A percentile compares a stretch with the other conserved stretches of the same genome.
phyloP scores from a whole-genome alignment of 1,140 invertebrate species.

The Ericerus pela region DNA sequence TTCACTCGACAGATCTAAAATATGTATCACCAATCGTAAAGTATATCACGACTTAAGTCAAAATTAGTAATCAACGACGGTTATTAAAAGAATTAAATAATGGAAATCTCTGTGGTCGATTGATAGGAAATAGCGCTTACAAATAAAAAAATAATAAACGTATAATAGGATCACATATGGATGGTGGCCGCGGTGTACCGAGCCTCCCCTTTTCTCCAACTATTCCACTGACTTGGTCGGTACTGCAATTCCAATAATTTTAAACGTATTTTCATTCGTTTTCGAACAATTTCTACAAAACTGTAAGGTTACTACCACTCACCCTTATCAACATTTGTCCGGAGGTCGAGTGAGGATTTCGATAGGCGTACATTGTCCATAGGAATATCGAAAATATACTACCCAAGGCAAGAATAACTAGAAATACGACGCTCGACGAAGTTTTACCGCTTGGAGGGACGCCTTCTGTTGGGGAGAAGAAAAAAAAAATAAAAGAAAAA shows the following conservation, averaged over 20 bases:
- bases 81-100: too few species aligned
- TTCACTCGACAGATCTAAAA: too few species aligned
- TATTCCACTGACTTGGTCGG: constrained; percentile 79
- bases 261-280: neutral
- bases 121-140: too few species aligned
- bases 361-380: constrained; percentile 87
- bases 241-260: constrained; percentile 48
- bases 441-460: neutral
- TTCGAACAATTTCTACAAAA: neutral
- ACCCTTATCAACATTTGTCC: constrained; percentile 95
- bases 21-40: too few species aligned
- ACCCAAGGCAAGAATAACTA: constrained; percentile 14
- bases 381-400: constrained; percentile 40
- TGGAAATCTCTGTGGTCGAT: too few species aligned
- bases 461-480: neutral
- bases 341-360: constrained; percentile 83
- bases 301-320: constrained; percentile 28
- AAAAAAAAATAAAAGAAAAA: neutral
- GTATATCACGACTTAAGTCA: too few species aligned
- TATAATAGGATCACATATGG: constrained; percentile 51
- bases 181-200: constrained; percentile 84
- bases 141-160: too few species aligned
- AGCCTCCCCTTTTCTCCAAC: constrained; percentile 67
- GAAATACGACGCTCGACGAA: constrained; percentile 1
- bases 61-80: too few species aligned